A percentile compares a stretch with the other conserved stretches of the same genome.
Evolutionary conservation across 1,140 invertebrate species (phyloP).

Genomic region (Aphelenchoides fujianensis): DNA sequence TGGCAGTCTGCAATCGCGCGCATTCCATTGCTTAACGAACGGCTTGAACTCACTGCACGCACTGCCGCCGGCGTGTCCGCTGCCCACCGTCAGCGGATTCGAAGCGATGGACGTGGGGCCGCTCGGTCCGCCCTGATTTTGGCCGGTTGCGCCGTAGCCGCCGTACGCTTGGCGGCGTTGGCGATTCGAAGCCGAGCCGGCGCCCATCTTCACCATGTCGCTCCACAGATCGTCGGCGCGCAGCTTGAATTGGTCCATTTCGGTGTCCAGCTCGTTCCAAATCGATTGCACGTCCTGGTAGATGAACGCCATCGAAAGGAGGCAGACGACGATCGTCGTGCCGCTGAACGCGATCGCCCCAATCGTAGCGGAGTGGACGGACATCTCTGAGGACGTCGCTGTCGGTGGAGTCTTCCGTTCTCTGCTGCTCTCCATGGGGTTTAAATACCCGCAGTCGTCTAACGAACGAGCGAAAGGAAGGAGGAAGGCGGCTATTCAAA

Average conservation of each 20-base stretch:
- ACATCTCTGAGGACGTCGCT: conserved; percentile 45
- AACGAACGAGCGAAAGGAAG: too few relatives aligned
- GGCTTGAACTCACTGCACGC: conserved; percentile 34
- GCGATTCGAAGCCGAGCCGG: conserved; percentile 54
- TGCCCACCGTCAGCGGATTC: conserved; percentile 13
- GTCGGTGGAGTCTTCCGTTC: too few relatives aligned
- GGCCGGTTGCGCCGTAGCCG: conserved; percentile 43
- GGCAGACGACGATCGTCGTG: conserved; percentile 49
- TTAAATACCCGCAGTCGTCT: too few relatives aligned
- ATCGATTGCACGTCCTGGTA: conserved; percentile 55
- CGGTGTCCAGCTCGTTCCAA: conserved; percentile 52
- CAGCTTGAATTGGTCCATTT: conserved; percentile 58
- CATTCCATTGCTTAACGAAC: neutral
- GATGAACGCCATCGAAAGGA: conserved; percentile 44
- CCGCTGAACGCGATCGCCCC: conserved; percentile 56
- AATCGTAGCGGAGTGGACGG: conserved; percentile 51
- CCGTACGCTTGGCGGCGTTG: conserved; percentile 57
- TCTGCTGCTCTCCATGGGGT: too few relatives aligned
- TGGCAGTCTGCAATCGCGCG: conserved; percentile 32
- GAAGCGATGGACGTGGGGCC: conserved; percentile 11
- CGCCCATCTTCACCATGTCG: conserved; percentile 54
- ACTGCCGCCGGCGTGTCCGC: neutral
- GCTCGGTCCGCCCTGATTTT: conserved; percentile 22
- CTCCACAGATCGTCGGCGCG: conserved; percentile 55
- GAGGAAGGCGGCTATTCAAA: too few relatives aligned